phyloP scores from a whole-genome alignment of 2,888 invertebrate species.

The Drymonia ruficornis region DNA sequence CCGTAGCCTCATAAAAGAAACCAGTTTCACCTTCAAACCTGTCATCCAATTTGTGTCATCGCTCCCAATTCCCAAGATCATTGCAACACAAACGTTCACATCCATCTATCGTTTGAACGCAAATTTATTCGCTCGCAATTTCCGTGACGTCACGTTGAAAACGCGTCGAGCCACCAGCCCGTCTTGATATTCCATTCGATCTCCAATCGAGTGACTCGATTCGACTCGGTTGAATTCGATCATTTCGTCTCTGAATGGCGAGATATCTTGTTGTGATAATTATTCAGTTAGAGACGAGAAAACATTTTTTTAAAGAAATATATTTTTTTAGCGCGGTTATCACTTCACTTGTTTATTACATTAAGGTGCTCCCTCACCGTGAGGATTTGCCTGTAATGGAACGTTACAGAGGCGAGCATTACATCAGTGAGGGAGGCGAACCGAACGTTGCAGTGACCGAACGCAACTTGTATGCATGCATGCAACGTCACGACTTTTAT shows the following conservation, averaged over 20 bases:
- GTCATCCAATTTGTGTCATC: neutral
- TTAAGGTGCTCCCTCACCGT: no score
- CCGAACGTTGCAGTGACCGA: no score
- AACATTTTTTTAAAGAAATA: no score
- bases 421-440: no score
- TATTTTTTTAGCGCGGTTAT: neutral
- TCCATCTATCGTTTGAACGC: conserved; percentile 24
- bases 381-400: no score
- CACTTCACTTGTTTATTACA: no score
- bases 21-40: neutral
- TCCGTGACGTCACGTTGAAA: conserved; percentile 43
- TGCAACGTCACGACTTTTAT: no score
- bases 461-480: no score
- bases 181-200: conserved; percentile 31
- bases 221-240: conserved; percentile 13
- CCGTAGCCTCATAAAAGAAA: no score
- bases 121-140: conserved; percentile 51
- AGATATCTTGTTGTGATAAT: conserved; percentile 1
- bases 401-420: no score
- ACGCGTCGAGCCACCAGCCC: conserved; percentile 24
- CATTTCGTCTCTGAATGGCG: neutral
- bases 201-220: conserved; percentile 33
- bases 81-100: conserved; percentile 2
- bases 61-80: neutral
- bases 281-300: neutral